A percentile compares a stretch with the other conserved stretches of the same genome.
Evolutionary conservation across 2,797 vertebrate species (phyloP).

Genomic region (Pangasius sanitwongsei): DNA sequence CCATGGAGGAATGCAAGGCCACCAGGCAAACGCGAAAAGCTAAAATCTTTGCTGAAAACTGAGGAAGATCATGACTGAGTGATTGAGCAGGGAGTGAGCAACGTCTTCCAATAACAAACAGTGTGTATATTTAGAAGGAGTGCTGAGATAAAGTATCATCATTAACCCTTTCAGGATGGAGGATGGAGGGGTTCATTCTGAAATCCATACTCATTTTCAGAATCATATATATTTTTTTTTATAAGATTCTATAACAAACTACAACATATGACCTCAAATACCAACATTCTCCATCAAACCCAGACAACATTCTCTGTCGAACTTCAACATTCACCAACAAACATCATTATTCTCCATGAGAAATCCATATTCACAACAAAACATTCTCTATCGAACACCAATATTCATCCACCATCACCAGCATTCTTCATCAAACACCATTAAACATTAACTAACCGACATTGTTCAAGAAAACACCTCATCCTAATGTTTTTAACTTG

Average conservation of each 20-base stretch:
- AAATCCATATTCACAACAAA: not conserved
- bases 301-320: not conserved
- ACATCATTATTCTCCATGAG: not conserved
- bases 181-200: not conserved
- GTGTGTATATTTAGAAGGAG: not conserved
- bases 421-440: not conserved
- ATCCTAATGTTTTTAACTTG: too few species aligned
- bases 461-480: too few species aligned
- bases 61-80: slow-evolving; percentile 24
- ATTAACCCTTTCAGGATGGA: not conserved
- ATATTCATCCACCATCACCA: not conserved
- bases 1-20: slow-evolving; percentile 41
- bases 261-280: not conserved
- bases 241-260: not conserved
- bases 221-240: not conserved
- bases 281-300: not conserved
- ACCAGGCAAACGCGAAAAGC: slow-evolving; percentile 17
- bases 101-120: slow-evolving; percentile 20
- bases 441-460: not conserved
- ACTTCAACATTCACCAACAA: not conserved
- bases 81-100: not conserved
- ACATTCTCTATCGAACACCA: not conserved
- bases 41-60: slow-evolving; percentile 12
- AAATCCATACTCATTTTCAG: not conserved
- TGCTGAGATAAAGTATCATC: not conserved